Percentiles rank a stretch among this genome's conserved stretches.
Evolutionary conservation across 2,797 vertebrate genomes (phyloP).

Genomic region (Pseudomugil gertrudae): DNA sequence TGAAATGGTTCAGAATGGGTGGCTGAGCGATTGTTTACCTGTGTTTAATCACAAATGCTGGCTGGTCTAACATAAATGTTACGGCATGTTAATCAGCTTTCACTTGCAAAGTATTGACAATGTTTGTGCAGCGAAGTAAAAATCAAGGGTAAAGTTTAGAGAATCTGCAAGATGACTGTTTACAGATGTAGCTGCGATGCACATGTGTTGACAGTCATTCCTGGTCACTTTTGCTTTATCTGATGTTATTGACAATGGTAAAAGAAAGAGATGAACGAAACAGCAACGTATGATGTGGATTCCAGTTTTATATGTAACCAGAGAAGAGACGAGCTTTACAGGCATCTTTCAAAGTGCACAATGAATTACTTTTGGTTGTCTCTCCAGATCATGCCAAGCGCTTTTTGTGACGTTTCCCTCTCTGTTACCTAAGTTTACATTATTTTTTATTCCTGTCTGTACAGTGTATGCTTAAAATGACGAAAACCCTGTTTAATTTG

Average conservation of each 20-base stretch:
- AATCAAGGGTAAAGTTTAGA: constrained; percentile 3
- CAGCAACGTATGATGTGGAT: neutral
- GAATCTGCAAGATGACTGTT: constrained; percentile 9
- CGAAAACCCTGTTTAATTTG: constrained; percentile 24
- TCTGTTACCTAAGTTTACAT: constrained; percentile 59
- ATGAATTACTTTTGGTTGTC: constrained; percentile 42
- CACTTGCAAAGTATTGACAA: constrained; percentile 11
- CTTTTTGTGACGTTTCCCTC: constrained; percentile 53
- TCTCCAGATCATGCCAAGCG: constrained; percentile 28
- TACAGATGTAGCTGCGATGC: constrained; percentile 7
- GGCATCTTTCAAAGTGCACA: constrained; percentile 35
- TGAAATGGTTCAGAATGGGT: neutral
- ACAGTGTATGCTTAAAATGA: constrained; percentile 51
- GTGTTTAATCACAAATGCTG: constrained; percentile 15
- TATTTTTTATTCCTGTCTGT: constrained; percentile 35
- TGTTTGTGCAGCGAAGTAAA: neutral
- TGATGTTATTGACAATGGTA: constrained; percentile 8
- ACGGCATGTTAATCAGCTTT: constrained; percentile 7
- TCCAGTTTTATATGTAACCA: constrained; percentile 14
- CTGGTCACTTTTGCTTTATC: constrained; percentile 10
- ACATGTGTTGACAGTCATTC: constrained; percentile 6
- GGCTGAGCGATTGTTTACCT: constrained; percentile 24
- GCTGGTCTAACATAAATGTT: constrained; percentile 6
- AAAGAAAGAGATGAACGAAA: constrained; percentile 18
- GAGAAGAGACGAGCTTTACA: neutral